Evolutionary conservation across 2,888 invertebrate species (phyloP), one percentile per base, ranked within the genome.

Genomic region (Synergus laeviventris): DNA sequence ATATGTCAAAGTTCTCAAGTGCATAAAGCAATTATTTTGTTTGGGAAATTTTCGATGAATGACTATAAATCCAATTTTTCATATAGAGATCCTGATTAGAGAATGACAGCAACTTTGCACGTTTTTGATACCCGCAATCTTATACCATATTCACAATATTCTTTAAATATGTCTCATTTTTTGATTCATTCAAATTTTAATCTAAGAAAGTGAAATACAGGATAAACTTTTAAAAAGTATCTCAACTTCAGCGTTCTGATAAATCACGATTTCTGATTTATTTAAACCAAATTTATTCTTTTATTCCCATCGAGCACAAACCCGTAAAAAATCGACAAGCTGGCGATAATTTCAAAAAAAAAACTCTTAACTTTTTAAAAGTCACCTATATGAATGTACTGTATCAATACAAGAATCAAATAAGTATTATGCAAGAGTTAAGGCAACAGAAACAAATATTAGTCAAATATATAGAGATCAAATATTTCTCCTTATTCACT

Each of bases 381-480:
- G 31, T 0, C 31, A 14, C 42, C 3, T 42, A 12, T 14, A 14
- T 42, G 42, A 9, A 42, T 14, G 0, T 14, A 42, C 12, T 42
- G 8, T 12, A 11, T 39, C 12, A 0, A 11, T 39, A 42, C 12
- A 9, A 42, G 11, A 11, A 42, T 42, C 42, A 12, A 42, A 42
- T 42, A 42, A 42, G 14, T n/a, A 62, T 62, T 39, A 39, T 62
- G 39, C n/a, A 21, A 62, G 7, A 39, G 11, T 39, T 3, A 11
- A 36, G 60, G 31, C 24, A 1, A 31, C 2, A 24, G 16, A 36
- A 62, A 11, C n/a, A 16, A 62, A 39, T 18, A 2, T 21, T 16
- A 42, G 12, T 21, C 5, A 64, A 42, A 39, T 62, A 62, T 66
- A 66, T 42, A 45, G 42, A 24, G 14, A 42, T 74, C 36, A 14